Conservation (phyloP, 2,113 vertebrate genomes). For the Urocolius indicus region DNA sequence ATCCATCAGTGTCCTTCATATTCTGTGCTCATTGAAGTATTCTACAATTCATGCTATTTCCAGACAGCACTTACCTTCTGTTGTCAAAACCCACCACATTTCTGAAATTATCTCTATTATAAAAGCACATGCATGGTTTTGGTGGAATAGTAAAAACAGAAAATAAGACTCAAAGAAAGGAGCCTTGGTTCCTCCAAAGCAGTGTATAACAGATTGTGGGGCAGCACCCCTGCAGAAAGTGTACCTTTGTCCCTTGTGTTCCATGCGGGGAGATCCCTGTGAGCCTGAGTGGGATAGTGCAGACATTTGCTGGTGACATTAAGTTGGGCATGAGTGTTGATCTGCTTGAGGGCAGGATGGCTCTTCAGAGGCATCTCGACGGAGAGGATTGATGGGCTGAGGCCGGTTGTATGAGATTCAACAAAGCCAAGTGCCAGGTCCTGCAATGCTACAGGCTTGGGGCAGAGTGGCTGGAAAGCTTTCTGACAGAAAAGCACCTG, state of each 20-base stretch:
- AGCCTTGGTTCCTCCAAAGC: not conserved
- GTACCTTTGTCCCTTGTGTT: not conserved
- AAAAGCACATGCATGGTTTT: not conserved
- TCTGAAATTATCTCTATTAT: constrained; percentile 43
- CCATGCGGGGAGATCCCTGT: not conserved
- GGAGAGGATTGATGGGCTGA: too few relatives aligned
- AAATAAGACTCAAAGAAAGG: not conserved
- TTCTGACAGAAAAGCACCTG: too few relatives aligned
- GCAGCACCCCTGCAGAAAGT: not conserved
- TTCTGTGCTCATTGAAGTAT: not conserved
- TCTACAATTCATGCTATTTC: not conserved
- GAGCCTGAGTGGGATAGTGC: not conserved
- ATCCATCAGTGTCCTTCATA: not conserved
- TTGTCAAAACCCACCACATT: not conserved
- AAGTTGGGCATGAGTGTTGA: too few relatives aligned
- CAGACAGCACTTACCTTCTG: constrained; percentile 4
- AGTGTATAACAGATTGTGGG: not conserved
- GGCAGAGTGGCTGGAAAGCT: too few relatives aligned
- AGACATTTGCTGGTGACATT: too few relatives aligned
- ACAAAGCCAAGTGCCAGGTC: too few relatives aligned
- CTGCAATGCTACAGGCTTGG: too few relatives aligned
- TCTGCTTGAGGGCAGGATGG: too few relatives aligned
- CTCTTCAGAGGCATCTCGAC: too few relatives aligned
- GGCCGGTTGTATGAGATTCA: too few relatives aligned
- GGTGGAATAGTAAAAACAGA: not conserved